Base-by-base conservation (phyloP, 2,113 vertebrate species). In the Lipophrys pholis region DNA sequence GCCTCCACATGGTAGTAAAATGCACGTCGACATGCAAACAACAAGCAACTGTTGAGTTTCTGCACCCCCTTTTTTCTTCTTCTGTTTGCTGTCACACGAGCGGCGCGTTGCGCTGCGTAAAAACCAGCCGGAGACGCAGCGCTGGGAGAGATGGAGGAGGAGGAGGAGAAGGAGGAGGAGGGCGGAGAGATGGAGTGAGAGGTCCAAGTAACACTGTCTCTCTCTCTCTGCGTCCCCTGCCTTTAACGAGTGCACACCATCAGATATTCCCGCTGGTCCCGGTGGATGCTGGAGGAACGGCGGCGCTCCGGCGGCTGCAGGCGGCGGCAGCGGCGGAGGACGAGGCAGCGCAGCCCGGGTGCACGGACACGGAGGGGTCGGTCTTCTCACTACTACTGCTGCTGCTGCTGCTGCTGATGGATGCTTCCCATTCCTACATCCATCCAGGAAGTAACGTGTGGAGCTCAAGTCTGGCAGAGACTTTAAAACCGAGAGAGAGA, bases 391-490 rank as follows among this genome's bases (percentile, higher is more conserved):
- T 36, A 67, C 15, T 10, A 45, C 0, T 36, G 71, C 15, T 10
- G 61, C 4, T 88, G 91, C 86, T 90, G 92, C 21, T 30, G 21
- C 21, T 85, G 72, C 87, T 72, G 84, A 93, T 92, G 93, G 91
- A 92, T 83, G 90, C 93, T 93, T 92, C 93, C 94, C 94, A 94
- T 95, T 93, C 95, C 93, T 94, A 94, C 93, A 91, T 93, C 93
- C 95, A 94, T 93, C 92, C 95, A 96, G 95, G 94, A 96, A 95
- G 95, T 95, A 94, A 87, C 95, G 94, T 91, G 94, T 93, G 93
- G 21, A 95, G 95, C 93, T 45, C 84, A 91, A 93, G 93, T 95
- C 94, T 94, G 95, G 89, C 94, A 78, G 92, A 93, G 94, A 97
- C 96, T 97, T 96, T 96, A 95, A 96, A 97, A 95, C 94, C 91